Base-by-base conservation (phyloP, 2,113 vertebrate species). In the Atlantisia rogersi region DNA sequence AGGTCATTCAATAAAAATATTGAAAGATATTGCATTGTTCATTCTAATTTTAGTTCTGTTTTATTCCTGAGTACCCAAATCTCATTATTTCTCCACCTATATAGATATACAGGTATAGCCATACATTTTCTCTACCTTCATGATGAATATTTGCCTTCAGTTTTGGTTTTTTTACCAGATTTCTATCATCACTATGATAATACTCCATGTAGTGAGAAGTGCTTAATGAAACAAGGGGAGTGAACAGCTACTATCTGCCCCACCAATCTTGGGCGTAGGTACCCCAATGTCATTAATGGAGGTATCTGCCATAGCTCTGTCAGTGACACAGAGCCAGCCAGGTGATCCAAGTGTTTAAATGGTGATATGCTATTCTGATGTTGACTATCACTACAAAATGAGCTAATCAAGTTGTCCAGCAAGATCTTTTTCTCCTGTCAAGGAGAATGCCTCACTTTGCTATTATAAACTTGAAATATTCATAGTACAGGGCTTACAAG, bases 341-440 rank as follows among this genome's bases (percentile, higher is more conserved):
- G 73, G 52, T 84, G 77, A 86, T 62, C 44, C 68, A 50, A 77
- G n/a, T 12, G 1, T 71, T 78, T 78, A 78, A 44, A 77, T 25
- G 12, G 5, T 58, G 50, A 91, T 52, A 42, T 8, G 21, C 28
- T 69, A 5, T 68, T 87, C 70, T 53, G 40, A 48, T 20, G 4
- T 15, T 35, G 40, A 5, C 13, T 58, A 1, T 71, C 58, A 20
- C 73, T 56, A n/a, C 42, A 90, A 94, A 95, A 91, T 29, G n/a
- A 59, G 21, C 46, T 62, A 29, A 84, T 82, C 73, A 79, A 81
- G 8, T 20, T 88, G n/a, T 76, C 80, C 17, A 14, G 20, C 44
- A 79, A 91, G 20, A 46, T 64, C 56, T 63, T 92, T 94, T 70
- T 81, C 92, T 92, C 78, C 67, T 96, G 40, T 82, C 91, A 92